Percentiles rank a stretch among this genome's conserved stretches.
phyloP scores from a whole-genome alignment of 2,113 vertebrate genomes.

The Tragelaphus imberbis region DNA sequence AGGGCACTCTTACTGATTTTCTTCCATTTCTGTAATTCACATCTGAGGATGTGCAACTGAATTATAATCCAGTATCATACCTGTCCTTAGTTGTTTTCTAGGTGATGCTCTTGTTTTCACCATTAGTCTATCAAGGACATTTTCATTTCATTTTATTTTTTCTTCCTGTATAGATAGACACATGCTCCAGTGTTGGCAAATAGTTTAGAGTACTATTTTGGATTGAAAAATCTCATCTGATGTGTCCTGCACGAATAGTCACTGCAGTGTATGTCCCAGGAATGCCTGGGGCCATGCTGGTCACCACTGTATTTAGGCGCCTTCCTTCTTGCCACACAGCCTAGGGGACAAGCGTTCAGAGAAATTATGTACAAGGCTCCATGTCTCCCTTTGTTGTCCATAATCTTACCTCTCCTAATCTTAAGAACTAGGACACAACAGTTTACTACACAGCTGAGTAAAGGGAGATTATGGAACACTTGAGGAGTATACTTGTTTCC shows the following conservation, averaged over 20 bases:
- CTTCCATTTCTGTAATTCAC: background rate
- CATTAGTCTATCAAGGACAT: background rate
- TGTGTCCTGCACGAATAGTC: background rate
- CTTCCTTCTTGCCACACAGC: background rate
- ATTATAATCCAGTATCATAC: background rate
- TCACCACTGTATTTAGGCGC: no score
- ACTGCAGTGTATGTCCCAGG: background rate
- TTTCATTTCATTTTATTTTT: background rate
- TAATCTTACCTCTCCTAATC: background rate
- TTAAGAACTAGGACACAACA: no score
- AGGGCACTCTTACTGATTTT: background rate
- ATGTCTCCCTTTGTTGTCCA: background rate
- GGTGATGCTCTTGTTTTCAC: background rate
- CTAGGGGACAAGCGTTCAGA: background rate
- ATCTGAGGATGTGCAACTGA: background rate
- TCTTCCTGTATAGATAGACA: background rate
- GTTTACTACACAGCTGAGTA: background rate
- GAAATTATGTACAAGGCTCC: background rate
- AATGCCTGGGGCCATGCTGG: accelerated
- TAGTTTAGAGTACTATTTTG: background rate
- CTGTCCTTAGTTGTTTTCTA: background rate
- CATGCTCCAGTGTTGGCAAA: background rate
- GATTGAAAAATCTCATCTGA: background rate
- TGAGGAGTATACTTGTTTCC: background rate
- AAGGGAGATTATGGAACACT: background rate